Conservation (phyloP, 2,797 vertebrate genomes). For the Pseudochirops corinnae region DNA sequence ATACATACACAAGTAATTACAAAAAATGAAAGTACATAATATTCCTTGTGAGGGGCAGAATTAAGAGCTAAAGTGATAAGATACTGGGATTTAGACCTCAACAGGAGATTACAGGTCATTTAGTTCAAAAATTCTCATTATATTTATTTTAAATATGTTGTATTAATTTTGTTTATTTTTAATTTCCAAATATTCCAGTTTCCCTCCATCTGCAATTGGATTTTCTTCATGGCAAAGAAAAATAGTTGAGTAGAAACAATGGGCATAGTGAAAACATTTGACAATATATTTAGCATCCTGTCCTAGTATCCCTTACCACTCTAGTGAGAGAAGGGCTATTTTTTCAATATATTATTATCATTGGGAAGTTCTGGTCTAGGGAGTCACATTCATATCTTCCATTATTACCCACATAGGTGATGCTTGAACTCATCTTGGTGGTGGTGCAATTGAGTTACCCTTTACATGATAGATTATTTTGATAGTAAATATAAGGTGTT, state of each 20-base stretch:
- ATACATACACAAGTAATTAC: neutral
- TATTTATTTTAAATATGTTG: neutral
- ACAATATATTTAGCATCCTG: neutral
- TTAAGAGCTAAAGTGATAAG: neutral
- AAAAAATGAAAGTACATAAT: neutral
- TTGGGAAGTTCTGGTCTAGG: neutral
- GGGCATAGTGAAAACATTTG: neutral
- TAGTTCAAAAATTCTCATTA: neutral
- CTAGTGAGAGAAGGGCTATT: neutral
- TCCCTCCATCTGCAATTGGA: neutral
- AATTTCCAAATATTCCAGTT: neutral
- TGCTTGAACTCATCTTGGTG: neutral
- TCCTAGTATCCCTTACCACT: neutral
- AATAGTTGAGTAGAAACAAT: neutral
- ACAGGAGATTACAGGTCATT: neutral
- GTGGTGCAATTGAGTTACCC: neutral
- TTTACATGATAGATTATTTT: no score
- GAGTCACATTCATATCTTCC: neutral
- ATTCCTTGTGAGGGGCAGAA: neutral
- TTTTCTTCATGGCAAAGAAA: neutral
- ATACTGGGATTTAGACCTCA: neutral
- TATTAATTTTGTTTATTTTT: neutral
- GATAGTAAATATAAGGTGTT: no score
- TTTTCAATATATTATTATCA: neutral
- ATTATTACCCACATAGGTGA: neutral